Percentiles rank a stretch among this genome's conserved stretches.
These are phyloP conservation scores for Meandrusa payeni DNA, from an alignment of 2,888 invertebrate species.

Conservation along the genomic window DNA sequence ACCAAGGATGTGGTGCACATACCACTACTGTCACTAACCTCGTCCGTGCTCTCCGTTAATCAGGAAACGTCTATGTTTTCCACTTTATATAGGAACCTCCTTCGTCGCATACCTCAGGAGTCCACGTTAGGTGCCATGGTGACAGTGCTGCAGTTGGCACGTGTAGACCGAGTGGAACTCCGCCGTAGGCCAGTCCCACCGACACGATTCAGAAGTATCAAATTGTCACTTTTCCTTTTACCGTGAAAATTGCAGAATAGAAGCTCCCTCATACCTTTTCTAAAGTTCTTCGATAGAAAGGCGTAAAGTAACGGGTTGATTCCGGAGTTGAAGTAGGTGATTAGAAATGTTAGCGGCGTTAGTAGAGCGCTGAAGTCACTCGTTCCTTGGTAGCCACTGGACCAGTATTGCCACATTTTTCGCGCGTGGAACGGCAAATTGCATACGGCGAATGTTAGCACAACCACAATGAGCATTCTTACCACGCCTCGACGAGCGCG, in stretches of 20 bases:
- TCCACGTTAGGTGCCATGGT: conserved; percentile 74
- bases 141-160: conserved; percentile 79
- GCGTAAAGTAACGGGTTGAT: conserved; percentile 95
- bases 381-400: conserved; percentile 84
- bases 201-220: conserved; percentile 67
- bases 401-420: conserved; percentile 94
- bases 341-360: conserved; percentile 92
- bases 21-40: conserved; percentile 71
- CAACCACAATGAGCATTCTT: conserved; percentile 93
- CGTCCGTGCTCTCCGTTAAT: conserved; percentile 76
- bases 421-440: conserved; percentile 94
- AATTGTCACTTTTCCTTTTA: conserved; percentile 64
- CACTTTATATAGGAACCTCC: conserved; percentile 64
- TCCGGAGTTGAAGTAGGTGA: conserved; percentile 94
- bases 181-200: conserved; percentile 63
- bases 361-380: conserved; percentile 88
- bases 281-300: conserved; percentile 89
- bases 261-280: conserved; percentile 91
- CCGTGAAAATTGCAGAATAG: conserved; percentile 81
- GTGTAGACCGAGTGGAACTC: conserved; percentile 76
- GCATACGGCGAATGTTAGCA: conserved; percentile 93
- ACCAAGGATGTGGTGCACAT: conserved; percentile 65
- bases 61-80: conserved; percentile 72
- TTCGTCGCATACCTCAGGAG: conserved; percentile 69
- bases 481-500: conserved; percentile 92